phyloP scores from a whole-genome alignment of 2,797 vertebrate species.

The Gadopsis bispinosus region DNA sequence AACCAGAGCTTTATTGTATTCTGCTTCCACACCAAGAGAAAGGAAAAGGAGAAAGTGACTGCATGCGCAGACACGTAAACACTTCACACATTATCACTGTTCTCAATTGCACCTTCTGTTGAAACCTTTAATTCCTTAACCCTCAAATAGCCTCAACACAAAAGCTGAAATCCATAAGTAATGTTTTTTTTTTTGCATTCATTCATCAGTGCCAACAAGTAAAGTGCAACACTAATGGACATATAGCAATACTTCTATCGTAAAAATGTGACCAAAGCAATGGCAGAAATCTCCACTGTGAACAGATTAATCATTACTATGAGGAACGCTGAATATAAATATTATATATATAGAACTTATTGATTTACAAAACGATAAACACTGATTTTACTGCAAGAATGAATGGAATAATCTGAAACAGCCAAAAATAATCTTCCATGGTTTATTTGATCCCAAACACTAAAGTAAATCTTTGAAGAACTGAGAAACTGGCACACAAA shows the following conservation, averaged over 20 bases:
- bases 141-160: conserved; percentile 44
- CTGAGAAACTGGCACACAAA: not conserved
- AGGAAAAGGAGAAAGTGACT: conserved; percentile 65
- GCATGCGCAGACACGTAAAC: conserved; percentile 68
- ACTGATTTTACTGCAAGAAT: not conserved
- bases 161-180: conserved; percentile 31
- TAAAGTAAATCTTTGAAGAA: not conserved
- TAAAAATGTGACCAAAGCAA: not conserved
- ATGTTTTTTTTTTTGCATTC: conserved; percentile 21
- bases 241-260: not conserved
- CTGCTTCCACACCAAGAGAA: conserved; percentile 59
- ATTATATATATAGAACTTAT: too few relatives aligned
- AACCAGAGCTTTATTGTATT: conserved; percentile 72
- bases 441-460: not conserved
- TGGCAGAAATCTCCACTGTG: not conserved
- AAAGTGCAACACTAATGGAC: not conserved
- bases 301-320: not conserved
- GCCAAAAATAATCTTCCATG: not conserved
- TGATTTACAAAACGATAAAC: not conserved
- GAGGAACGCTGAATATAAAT: not conserved
- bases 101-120: conserved; percentile 53
- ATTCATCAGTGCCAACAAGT: conserved; percentile 19
- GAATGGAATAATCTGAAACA: not conserved
- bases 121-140: conserved; percentile 63
- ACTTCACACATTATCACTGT: conserved; percentile 64